Base-by-base conservation (phyloP, 1,140 invertebrate genomes). In the Conus betulinus region DNA sequence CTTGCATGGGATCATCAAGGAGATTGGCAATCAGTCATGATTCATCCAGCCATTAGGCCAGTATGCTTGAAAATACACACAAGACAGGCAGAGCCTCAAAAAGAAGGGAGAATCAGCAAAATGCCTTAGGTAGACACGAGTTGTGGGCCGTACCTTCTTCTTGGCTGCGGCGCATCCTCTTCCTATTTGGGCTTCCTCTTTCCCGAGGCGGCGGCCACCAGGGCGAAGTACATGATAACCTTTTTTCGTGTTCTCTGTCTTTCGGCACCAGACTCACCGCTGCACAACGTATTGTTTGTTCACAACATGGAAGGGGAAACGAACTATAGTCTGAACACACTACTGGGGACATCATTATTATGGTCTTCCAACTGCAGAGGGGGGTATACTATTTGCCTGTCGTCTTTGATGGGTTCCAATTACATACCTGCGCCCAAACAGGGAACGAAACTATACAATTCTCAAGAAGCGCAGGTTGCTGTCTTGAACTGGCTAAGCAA, bases 171-270 rank as follows among this genome's bases (percentile, higher is more conserved):
- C n/a, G n/a, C 39, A 1, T 76, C 83, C 25, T 85, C 87, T 13
- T 93, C 90, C 27, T 92, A n/a, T 89, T 15, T 91, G 90, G 4
- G 92, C 91, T 25, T 90, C 89, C 51, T 88, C 85, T 94, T 94
- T 53, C 91, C 91, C 7, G 92, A 90, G 23, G 93, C 90, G 27
- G 98, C 98, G 96, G 98, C 98, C 91, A 99, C 98, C 94, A 98
- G 98, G 95, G 98, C 98, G 96, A 99, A 99, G 97, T 99, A 99
- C 94, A 98, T 97, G 97, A 99, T 99, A 97, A 99, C 98, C 96
- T 99, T 99, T n/a, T 96, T 99, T 99, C 96, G 98, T 99, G 97
- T 99, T 99, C 96, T 99, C 98, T 97, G 98, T 99, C 96, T 99
- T 99, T 78, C 98, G 95, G 98, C 98, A 97, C 99, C 99, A 97